Evolutionary conservation across 1,140 invertebrate genomes (phyloP).

Genomic region (Antheraea pernyi): DNA sequence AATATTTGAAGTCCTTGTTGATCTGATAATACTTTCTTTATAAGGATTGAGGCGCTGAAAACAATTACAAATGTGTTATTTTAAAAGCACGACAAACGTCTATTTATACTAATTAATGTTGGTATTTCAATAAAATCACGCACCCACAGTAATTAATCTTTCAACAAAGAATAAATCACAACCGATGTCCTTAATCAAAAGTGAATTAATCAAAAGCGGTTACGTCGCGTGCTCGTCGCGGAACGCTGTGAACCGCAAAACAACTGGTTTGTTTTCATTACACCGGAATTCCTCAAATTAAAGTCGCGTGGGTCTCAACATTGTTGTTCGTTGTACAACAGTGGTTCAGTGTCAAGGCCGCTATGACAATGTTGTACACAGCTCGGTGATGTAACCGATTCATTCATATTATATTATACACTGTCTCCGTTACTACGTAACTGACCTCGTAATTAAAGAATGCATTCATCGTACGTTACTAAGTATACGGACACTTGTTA

Average conservation of each 20-base stretch:
- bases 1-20: too few species aligned
- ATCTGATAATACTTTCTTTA: too few species aligned
- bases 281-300: slow-evolving; percentile 26
- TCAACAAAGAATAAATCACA: not conserved
- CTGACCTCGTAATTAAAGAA: not conserved
- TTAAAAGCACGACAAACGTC: too few species aligned
- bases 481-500: not conserved
- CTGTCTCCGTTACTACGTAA: not conserved
- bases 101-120: not conserved
- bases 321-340: slow-evolving; percentile 17
- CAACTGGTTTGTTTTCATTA: slow-evolving; percentile 28
- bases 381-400: slow-evolving; percentile 35
- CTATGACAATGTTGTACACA: slow-evolving; percentile 43
- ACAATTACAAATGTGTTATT: too few species aligned
- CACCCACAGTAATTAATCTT: not conserved
- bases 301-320: slow-evolving; percentile 23
- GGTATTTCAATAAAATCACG: not conserved
- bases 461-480: not conserved
- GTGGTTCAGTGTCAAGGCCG: slow-evolving; percentile 46
- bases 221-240: slow-evolving; percentile 14
- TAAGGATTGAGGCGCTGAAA: too few species aligned
- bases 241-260: not conserved
- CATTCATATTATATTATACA: slow-evolving; percentile 15
- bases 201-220: not conserved
- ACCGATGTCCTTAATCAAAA: not conserved